Percentiles rank a stretch among this genome's conserved stretches.
phyloP scores from a whole-genome alignment of 2,113 vertebrate genomes.

The Leptocoma aspasia region DNA sequence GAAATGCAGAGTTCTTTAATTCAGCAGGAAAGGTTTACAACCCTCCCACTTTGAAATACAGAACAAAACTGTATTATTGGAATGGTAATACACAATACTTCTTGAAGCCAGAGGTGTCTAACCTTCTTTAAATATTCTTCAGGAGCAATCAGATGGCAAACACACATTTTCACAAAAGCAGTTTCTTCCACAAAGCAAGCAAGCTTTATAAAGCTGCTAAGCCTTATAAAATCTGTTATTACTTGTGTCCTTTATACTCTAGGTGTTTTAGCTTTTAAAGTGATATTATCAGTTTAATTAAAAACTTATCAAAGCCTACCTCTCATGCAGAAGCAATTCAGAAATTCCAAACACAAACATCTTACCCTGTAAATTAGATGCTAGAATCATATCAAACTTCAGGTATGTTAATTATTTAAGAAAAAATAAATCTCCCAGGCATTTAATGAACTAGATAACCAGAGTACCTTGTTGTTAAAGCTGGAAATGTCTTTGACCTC shows the following conservation, averaged over 20 bases:
- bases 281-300: constrained; percentile 80
- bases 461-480: not conserved
- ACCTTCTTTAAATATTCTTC: constrained; percentile 66
- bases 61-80: constrained; percentile 15
- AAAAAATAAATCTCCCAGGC: not conserved
- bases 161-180: constrained; percentile 65
- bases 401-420: not conserved
- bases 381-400: constrained; percentile 17
- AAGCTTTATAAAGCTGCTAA: constrained; percentile 57
- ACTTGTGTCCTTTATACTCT: constrained; percentile 63
- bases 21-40: constrained; percentile 38
- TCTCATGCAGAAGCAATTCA: constrained; percentile 50
- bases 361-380: constrained; percentile 49
- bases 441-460: constrained; percentile 19
- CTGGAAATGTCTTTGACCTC: constrained; percentile 13
- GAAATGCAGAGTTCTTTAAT: constrained; percentile 24
- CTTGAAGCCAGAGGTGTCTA: constrained; percentile 49
- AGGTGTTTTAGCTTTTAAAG: constrained; percentile 70
- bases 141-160: constrained; percentile 71
- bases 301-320: constrained; percentile 62
- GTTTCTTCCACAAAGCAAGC: constrained; percentile 57
- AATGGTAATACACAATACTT: constrained; percentile 36
- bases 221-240: constrained; percentile 69
- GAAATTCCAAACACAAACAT: constrained; percentile 41
- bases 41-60: constrained; percentile 1